Base-by-base conservation (phyloP, 2,113 vertebrate genomes). In the Strix aluco region DNA sequence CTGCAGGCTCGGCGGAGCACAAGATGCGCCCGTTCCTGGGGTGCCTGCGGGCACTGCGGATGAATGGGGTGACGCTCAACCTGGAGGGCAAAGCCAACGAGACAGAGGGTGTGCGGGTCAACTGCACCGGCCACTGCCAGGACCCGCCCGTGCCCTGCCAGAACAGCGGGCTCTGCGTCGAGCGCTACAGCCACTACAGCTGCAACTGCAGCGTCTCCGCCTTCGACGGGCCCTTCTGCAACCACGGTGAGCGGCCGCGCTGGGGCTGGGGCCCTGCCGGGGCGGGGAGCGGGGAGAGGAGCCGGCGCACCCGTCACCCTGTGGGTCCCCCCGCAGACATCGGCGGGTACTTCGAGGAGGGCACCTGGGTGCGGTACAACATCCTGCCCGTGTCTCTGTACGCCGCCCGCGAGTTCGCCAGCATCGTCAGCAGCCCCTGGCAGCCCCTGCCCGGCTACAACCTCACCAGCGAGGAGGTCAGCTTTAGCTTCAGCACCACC, bases 151-250 rank as follows among this genome's bases (percentile, higher is more conserved):
- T 99, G 94, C 99, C 99, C 32, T 99, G 99, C 93, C 98, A 98
- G 95, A 99, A 99, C 65, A 98, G 98, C 0, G 99, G 99, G 78
- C 99, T 99, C 91, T 99, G 99, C 16, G 98, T 99, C 2, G 99
- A 99, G 88, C 98, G 98, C 73, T 99, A 99, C 70, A 99, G 99
- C 61, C 98, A 99, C 81, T 99, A 99, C 90, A 98, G 98, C 5
- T 99, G 99, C 93, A 99, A 99, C 98, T 99, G 99, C 93, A 99
- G 99, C 94, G 97, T 99, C 97, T 99, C 99, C 0, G 99, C 99
- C 52, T 99, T 99, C 14, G 99, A 99, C 5, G 99, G 99, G 25
- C 99, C 99, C 49, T 99, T 99, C 83, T 99, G 99, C 98, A 99
- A 99, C 84, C 98, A 98, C 23, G 99, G 99, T 99, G 94, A 98